Base-by-base conservation (phyloP, 2,113 vertebrate species). In the Hypomesus transpacificus region DNA sequence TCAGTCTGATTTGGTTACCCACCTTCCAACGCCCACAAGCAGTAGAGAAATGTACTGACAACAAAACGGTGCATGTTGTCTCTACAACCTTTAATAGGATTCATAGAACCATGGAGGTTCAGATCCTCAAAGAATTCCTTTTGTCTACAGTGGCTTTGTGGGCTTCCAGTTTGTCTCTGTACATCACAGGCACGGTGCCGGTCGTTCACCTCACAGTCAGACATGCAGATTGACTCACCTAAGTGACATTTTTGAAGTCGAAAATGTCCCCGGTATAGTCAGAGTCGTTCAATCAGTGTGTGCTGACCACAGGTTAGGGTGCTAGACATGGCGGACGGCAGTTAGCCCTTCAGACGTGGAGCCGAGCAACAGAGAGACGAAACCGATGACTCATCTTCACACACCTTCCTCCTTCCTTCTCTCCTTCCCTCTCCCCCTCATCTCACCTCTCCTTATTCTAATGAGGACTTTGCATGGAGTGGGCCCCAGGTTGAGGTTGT, bases 401-500 rank as follows among this genome's bases (percentile, higher is more conserved):
- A 13, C 39, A 11, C 2, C 39, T 11, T 13, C 39, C 31, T 34
- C 39, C 39, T 1, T 46, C 75, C 78, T 82, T 82, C 28, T 63
- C 68, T 78, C 51, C 66, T 59, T 52, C 52, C 57, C 21, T 4
- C 21, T 28, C 50, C 66, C 50, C 52, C 16, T 18, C 13, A 31
- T 14, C 60, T 72, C 56, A 61, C 34, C 66, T 62, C 75, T 13
- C 62, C 68, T 76, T 63, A 84, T 86, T 85, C 81, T 60, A 66
- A 81, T 71, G 54, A 76, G 66, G 13, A 72, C n/a, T 78, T 73
- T 58, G 66, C 73, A 69, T 82, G 78, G 78, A 63, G 76, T 65
- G 74, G 66, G 81, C 80, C 82, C 69, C 20, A 4, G 76, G 85
- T 71, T 65, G 54, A 52, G 70, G 81, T 89, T 77, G 82, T 68